Base-by-base conservation (phyloP, 2,797 vertebrate species). In the Oreochromis grahami region DNA sequence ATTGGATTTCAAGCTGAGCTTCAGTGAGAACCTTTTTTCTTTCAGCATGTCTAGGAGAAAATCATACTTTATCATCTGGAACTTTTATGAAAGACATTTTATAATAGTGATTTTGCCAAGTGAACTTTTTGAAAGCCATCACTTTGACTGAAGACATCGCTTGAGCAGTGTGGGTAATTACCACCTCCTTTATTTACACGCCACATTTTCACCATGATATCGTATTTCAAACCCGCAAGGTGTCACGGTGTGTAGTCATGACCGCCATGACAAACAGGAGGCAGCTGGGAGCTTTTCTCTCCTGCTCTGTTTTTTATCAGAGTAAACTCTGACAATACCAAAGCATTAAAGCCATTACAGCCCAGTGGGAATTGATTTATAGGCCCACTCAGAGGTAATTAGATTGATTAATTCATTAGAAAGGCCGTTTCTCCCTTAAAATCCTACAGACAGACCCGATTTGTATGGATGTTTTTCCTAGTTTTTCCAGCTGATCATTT, bases 371-470 rank as follows among this genome's bases (percentile, higher is more conserved):
- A 81, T 60, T 84, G 86, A 90, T 94, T 91, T 88, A 85, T 79
- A 41, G 63, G 51, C 55, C 48, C 76, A 78, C 58, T 90, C 65
- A 79, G 80, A 80, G 68, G 77, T 89, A 89, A 88, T 93, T 87
- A 89, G 72, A 68, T 36, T 81, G 80, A 91, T 89, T 87, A 84
- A 90, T 90, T 84, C 63, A 86, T 91, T 84, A 86, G 55, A 51
- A 85, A 82, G 68, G 68, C 58, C 84, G 63, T 38, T 85, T 86
- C 89, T 70, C 29, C 24, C 79, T 87, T 84, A n/a, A 81, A 85
- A 83, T 79, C 51, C 74, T 34, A 29, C 53, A 83, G 82, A 86
- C 79, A 72, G 78, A 34, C 38, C 68, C 17, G 26, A 79, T 89
- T 82, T 76, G 36, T 88, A 19, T 12, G 81, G n/a, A 6, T 56